phyloP scores from a whole-genome alignment of 1,140 invertebrate genomes.

The Ceratoteleas bidentatus region DNA sequence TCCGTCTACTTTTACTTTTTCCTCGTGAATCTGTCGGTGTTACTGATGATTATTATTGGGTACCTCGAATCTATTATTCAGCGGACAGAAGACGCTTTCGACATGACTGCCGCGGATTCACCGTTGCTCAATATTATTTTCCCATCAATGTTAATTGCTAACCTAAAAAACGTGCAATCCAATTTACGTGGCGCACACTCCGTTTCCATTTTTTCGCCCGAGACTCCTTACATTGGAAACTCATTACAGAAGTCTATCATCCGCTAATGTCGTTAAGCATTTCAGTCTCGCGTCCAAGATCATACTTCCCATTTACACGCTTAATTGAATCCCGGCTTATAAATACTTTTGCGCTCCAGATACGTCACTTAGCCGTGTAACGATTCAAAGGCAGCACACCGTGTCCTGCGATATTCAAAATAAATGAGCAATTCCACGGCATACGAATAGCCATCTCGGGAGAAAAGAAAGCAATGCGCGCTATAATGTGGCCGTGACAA shows the following conservation, averaged over 20 bases:
- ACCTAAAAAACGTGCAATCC: not conserved
- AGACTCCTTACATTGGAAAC: conserved; percentile 2
- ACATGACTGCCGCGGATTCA: not conserved
- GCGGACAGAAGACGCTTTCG: no score
- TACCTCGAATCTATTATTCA: no score
- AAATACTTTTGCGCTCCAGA: conserved; percentile 15
- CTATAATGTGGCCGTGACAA: conserved; percentile 29
- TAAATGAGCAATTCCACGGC: conserved; percentile 40
- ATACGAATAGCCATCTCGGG: conserved; percentile 14
- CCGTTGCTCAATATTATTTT: not conserved
- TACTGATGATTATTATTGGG: no score
- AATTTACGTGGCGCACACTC: not conserved
- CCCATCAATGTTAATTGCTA: not conserved
- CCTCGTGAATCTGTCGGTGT: no score
- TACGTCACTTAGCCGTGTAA: conserved; percentile 15
- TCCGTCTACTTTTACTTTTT: no score
- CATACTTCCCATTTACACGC: conserved; percentile 16
- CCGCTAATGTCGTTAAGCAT: conserved; percentile 18
- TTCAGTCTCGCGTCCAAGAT: conserved; percentile 7
- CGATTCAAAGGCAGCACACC: conserved; percentile 6
- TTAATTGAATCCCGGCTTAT: conserved; percentile 31
- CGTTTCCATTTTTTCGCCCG: not conserved
- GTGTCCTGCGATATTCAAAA: conserved; percentile 4
- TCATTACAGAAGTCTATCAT: conserved; percentile 21
- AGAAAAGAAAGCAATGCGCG: conserved; percentile 11